Conservation (phyloP, 2,113 vertebrate species). For the Grus americana region DNA sequence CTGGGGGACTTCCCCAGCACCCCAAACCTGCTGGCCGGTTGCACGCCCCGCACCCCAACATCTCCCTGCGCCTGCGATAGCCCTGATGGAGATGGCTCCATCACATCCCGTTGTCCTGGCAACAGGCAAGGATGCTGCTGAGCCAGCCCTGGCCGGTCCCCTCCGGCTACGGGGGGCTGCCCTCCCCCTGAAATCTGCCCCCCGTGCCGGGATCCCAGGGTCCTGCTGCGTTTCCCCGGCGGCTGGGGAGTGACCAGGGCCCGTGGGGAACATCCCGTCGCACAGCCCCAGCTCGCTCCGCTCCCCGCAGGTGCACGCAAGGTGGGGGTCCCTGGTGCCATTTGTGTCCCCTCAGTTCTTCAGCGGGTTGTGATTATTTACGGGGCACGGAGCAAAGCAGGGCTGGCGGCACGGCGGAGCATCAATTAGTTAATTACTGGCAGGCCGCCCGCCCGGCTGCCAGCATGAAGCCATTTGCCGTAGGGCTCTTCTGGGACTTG, state of each 20-base stretch:
- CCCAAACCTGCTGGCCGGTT: background rate
- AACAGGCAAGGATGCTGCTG: constrained; percentile 23
- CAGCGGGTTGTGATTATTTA: background rate
- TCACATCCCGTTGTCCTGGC: constrained; percentile 48
- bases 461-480: background rate
- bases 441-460: background rate
- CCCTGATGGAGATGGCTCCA: background rate
- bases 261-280: rapidly evolving
- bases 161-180: background rate
- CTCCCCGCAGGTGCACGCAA: rapidly evolving
- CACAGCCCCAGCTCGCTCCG: rapidly evolving
- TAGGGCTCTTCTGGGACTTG: background rate
- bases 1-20: background rate
- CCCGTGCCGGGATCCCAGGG: rapidly evolving
- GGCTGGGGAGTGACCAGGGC: rapidly evolving
- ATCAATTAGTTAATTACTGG: background rate
- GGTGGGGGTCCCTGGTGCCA: rapidly evolving
- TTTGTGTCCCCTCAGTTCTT: background rate
- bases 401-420: background rate
- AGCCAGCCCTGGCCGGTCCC: background rate
- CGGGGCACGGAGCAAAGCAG: background rate
- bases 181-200: background rate
- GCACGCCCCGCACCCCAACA: background rate
- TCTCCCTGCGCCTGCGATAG: background rate
- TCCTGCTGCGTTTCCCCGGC: background rate